These are phyloP conservation scores for Lithobates sylvaticus DNA, from an alignment of 2,797 vertebrate species.

Conservation along the genomic window DNA sequence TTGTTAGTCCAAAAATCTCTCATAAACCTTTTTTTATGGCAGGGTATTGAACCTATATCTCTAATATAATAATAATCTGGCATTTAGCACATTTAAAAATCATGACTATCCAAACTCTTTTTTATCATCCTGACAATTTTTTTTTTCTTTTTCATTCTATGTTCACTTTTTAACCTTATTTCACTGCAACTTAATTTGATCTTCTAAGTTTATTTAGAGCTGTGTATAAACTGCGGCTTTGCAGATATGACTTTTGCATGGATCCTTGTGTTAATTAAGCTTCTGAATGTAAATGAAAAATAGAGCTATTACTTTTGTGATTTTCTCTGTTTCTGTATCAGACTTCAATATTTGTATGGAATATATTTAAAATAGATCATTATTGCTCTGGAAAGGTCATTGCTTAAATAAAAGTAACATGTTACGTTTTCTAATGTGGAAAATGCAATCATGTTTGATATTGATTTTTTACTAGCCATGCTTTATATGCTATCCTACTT, in stretches of 20 bases:
- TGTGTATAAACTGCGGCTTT: conserved; percentile 14
- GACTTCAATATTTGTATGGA: neutral
- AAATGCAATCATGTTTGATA: neutral
- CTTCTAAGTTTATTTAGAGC: conserved; percentile 15
- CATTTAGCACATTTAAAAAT: conserved; percentile 15
- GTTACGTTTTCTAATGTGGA: neutral
- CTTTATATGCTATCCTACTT: neutral
- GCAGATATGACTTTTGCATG: conserved; percentile 12
- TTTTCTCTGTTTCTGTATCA: neutral
- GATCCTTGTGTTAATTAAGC: conserved; percentile 34
- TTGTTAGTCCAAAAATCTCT: neutral
- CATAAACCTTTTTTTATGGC: neutral
- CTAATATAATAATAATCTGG: neutral
- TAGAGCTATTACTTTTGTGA: neutral
- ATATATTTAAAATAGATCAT: neutral
- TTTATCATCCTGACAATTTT: conserved; percentile 20
- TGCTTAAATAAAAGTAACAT: neutral
- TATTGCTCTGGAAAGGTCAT: neutral
- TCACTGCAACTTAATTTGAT: conserved; percentile 26
- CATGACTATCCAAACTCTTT: conserved; percentile 24
- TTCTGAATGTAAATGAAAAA: conserved; percentile 34
- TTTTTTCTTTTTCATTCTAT: conserved; percentile 21
- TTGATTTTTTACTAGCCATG: neutral
- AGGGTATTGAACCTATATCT: neutral
- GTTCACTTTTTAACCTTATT: conserved; percentile 24